phyloP scores from a whole-genome alignment of 2,113 vertebrate genomes.

The Oryctolagus cuniculus region mOryCun1.1 NC_091448.1:56516501-56517000 shows the following conservation, averaged over 20 bases:
- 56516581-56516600: background rate
- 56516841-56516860: background rate
- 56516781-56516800: background rate
- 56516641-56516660: no score
- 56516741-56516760: background rate
- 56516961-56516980: no score
- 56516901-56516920: background rate
- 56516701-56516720: background rate
- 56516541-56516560: background rate
- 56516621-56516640: background rate
- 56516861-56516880: background rate
- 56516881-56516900: background rate
- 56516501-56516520: background rate
- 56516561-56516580: background rate
- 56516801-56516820: background rate
- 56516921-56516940: background rate
- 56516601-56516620: no score
- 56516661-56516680: fast-evolving
- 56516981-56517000: no score
- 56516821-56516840: background rate
- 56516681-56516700: background rate
- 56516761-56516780: background rate
- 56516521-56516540: background rate
- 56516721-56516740: background rate
- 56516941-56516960: background rate